Base-by-base conservation (phyloP, 1,140 invertebrate species). In the Drosophila seguyi region DNA sequence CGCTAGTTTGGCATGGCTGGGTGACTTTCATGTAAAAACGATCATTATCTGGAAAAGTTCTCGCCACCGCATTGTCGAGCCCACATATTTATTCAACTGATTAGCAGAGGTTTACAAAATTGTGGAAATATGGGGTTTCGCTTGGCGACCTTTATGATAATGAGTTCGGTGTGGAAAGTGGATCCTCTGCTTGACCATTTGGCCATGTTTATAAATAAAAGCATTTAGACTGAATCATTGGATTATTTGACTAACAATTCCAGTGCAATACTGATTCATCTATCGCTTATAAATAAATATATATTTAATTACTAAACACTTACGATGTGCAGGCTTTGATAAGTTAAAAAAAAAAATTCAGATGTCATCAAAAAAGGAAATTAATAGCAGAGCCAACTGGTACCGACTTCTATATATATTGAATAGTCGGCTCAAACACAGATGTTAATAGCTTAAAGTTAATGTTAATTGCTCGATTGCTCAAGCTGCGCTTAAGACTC, bases 21-120 rank as follows among this genome's bases (percentile, higher is more conserved):
- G 36, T 73, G 50, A 73, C 67, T 73, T 72, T 73, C 69, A 73
- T 73, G 69, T 59, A 42, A 50, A 72, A 73, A 45, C 36, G 68
- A 72, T 72, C 69, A 39, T 41, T 72, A 73, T 73, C 67, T 20
- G 65, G 44, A 69, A 71, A 67, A 73, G 69, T 73, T 73, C 69
- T 73, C 69, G 67, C 69, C 69, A 20, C 52, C 34, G 18, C 38
- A 71, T 34, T 67, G 62, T 55, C 47, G 31, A 18, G 47, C 67
- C 63, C 18, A 55, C 38, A 41, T 71, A 72, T 73, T 72, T 72
- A 41, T 59, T 50, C 68, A 59, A 48, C 52, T 41, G 52, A 73
- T 73, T 59, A 72, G 53, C 66, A 59, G 29, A 29, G 67, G 66
- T 38, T 48, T 59, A 58, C 52, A 58, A 72, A 58, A 71, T 55